A percentile compares a stretch with the other conserved stretches of the same genome.
These are phyloP conservation scores for Melopsittacus undulatus DNA, from an alignment of 2,797 vertebrate genomes.

Conservation along the genomic window DNA sequence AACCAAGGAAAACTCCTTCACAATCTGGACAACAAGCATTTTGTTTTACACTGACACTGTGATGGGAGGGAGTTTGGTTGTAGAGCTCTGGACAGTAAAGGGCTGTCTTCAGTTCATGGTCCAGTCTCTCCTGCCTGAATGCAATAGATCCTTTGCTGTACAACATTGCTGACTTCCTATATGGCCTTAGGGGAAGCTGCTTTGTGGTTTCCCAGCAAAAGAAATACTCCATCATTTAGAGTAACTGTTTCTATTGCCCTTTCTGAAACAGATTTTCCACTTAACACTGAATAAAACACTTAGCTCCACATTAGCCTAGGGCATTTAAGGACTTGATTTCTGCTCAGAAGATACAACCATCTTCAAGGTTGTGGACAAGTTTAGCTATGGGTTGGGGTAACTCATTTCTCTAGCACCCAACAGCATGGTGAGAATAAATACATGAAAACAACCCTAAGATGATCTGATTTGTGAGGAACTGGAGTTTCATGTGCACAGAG, in stretches of 20 bases:
- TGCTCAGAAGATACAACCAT: not conserved
- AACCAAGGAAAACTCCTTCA: slow-evolving; percentile 43
- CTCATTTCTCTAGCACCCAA: not conserved
- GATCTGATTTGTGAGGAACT: not conserved
- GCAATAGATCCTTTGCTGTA: not conserved
- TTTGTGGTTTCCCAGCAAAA: not conserved
- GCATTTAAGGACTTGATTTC: not conserved
- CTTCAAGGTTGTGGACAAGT: not conserved
- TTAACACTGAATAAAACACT: not conserved
- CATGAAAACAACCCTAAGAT: not conserved
- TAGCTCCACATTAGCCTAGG: not conserved
- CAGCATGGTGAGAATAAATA: not conserved
- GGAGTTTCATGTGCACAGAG: not conserved
- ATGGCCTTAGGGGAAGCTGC: not conserved
- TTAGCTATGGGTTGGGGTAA: not conserved
- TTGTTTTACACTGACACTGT: slow-evolving; percentile 7
- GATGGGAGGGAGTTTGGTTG: not conserved
- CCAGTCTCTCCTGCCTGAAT: not conserved
- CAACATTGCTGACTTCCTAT: not conserved
- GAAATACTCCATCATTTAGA: not conserved
- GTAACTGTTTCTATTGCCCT: not conserved
- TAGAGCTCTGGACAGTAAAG: not conserved
- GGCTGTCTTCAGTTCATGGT: not conserved
- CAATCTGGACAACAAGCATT: slow-evolving; percentile 31
- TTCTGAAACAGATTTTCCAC: not conserved